Evolutionary conservation across 23 tunicate species (phyloP), one percentile per base, ranked within the genome.

Genomic region (Botrylloides violaceus): DNA sequence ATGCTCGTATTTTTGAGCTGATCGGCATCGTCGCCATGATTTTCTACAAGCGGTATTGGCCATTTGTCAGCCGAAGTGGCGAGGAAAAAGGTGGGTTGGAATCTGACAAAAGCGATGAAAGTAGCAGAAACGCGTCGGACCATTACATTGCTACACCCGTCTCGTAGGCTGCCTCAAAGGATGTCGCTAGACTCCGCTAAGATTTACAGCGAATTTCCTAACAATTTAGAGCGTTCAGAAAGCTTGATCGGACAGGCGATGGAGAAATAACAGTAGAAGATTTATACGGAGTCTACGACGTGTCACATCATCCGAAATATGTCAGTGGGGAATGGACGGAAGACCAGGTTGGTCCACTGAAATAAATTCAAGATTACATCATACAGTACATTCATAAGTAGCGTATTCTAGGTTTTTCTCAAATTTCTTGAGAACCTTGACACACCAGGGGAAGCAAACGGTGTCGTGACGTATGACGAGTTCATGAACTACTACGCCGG

Each of bases 281-380:
- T 34, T 65, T 85, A 29, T 71, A 79, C 49, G 94, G 94, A 5
- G 94, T 85, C 12, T 85, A 85, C 70, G 84, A 85, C 36, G 81
- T 76, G 5, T 31, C 80, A 0, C 94, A 85, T 55, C 94, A 85
- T 68, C 94, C 94, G 0, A 85, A 85, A 48, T 85, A 85, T 30
- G 50, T 60, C 24, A 85, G 79, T 62, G 94, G 94, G 5, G 94
- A 85, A 18, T 85, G 94, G 94, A 79, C 94, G 22, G 94, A 85
- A 61, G 84, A 85, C 65, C 80, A 72, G 66, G 94, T 63, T 4
- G 53, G 53, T 15, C 53, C 15, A 43, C 53, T 43, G 53, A 43
- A 7, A 43, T 43, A 15, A 43, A 43, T 15, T 43, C 15, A 15
- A 43, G 12, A 43, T 43, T 15, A n/a, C n/a, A n/a, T n/a, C n/a